Conservation (phyloP, 2,113 vertebrate genomes). For the Sphyrna mokarran region DNA sequence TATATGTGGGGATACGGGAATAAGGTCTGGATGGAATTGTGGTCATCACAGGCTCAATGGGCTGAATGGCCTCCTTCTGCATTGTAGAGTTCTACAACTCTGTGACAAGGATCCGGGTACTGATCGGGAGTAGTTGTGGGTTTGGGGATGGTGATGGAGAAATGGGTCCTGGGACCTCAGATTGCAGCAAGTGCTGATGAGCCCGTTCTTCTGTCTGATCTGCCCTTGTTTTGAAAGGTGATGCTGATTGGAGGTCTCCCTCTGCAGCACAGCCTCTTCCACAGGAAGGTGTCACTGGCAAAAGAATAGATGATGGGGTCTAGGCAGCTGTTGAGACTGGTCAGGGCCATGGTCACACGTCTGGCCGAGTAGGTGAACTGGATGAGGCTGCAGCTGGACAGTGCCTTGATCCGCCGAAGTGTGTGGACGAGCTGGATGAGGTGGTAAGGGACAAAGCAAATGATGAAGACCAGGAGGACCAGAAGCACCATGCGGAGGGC, state of each 20-base stretch:
- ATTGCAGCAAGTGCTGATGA: too few species aligned
- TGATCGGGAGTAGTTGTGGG: too few species aligned
- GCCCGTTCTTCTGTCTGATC: background rate
- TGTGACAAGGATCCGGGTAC: too few species aligned
- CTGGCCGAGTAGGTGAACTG: slow-evolving; percentile 39
- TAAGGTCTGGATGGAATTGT: too few species aligned
- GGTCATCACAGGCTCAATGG: too few species aligned
- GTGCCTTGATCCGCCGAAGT: background rate
- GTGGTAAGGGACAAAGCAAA: slow-evolving; percentile 40
- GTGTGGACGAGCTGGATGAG: slow-evolving; percentile 41
- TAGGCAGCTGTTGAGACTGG: slow-evolving; percentile 44
- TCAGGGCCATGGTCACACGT: slow-evolving; percentile 44
- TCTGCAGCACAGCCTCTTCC: background rate
- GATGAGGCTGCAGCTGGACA: slow-evolving; percentile 39
- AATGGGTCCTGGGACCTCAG: too few species aligned
- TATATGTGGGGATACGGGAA: too few species aligned
- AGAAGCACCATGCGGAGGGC: slow-evolving; percentile 38
- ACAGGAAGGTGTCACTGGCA: slow-evolving; percentile 38
- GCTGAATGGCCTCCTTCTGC: too few species aligned
- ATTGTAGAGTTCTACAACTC: too few species aligned
- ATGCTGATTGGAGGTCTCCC: background rate
- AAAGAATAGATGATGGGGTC: slow-evolving; percentile 45
- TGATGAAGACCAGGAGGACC: slow-evolving; percentile 39
- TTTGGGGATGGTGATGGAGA: too few species aligned
- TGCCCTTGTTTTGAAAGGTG: background rate